Base-by-base conservation (phyloP, 2,888 invertebrate species). In the Andrena hattorfiana region DNA sequence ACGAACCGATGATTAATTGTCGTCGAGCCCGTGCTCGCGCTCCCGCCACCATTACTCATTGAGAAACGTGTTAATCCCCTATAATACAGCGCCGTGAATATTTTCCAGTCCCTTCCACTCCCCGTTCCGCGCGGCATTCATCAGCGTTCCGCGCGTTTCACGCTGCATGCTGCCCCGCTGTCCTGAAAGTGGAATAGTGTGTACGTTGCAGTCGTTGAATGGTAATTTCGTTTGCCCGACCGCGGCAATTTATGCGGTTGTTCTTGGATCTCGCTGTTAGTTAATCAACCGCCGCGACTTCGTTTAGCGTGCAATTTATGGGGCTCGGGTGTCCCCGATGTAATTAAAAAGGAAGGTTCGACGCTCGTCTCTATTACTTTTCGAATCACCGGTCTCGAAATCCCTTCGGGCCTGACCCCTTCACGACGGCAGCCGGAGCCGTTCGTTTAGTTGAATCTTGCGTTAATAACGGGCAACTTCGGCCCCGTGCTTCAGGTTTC, bases 51-150 rank as follows among this genome's bases (percentile, higher is more conserved):
- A 84, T 84, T 78, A 75, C 59, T 84, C 83, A 78, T 74, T 71
- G 77, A 72, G 60, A 56, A 83, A 79, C 84, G 78, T 83, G 84
- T 83, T 84, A 84, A 84, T 84, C 79, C 74, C 60, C 72, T 67
- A 54, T 66, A 83, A 64, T 78, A 62, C 30, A 76, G 42, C 56
- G 71, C 30, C 83, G 54, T 48, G 71, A 75, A 79, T 72, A 79
- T 83, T 83, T 83, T 73, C 72, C 71, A 59, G 42, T 54, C 60
- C 30, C 35, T 56, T 42, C 42, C 42, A 13, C 42, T 16, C 4
- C 16, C 16, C 26, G n/a, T 56, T 51, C 16, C 60, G 10, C 32
- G 49, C 23, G 10, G 72, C 59, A 66, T 77, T 62, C 64, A 60
- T 67, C 70, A 51, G 51, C 56, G 26, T 70, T 71, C 48, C 51